Evolutionary conservation across 2,888 invertebrate genomes (phyloP).

Genomic region (Nymphalis urticae): DNA sequence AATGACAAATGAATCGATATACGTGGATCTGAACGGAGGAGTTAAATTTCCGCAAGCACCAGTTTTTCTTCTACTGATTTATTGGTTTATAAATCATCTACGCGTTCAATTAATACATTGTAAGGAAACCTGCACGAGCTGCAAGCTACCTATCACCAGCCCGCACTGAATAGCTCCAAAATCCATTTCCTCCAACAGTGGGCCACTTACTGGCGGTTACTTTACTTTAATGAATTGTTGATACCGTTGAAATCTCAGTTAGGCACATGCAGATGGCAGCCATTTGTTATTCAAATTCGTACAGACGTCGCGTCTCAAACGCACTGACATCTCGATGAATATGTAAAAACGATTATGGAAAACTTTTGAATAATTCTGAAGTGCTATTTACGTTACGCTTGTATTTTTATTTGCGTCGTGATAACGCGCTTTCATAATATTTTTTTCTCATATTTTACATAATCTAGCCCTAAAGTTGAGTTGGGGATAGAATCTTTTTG

Average conservation of each 20-base stretch:
- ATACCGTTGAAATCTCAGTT: constrained; percentile 56
- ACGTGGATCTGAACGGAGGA: no score
- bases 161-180: no score
- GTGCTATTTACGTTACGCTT: constrained; percentile 35
- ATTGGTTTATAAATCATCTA: no score
- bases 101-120: no score
- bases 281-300: constrained; percentile 79
- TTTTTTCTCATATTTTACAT: not conserved
- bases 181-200: no score
- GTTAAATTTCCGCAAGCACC: no score
- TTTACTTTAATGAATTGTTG: constrained; percentile 52
- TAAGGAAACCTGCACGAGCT: no score
- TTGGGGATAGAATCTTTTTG: no score
- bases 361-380: constrained; percentile 63
- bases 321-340: constrained; percentile 76
- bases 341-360: constrained; percentile 79
- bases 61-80: no score
- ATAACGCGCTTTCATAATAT: constrained; percentile 13
- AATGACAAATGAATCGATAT: no score
- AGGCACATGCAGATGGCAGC: constrained; percentile 73
- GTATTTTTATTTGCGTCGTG: constrained; percentile 27
- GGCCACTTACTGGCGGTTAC: constrained; percentile 9
- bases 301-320: constrained; percentile 72
- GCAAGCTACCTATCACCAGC: no score
- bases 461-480: no score